Base-by-base conservation (phyloP, 2,113 vertebrate species). In the Proterorhinus semilunaris region DNA sequence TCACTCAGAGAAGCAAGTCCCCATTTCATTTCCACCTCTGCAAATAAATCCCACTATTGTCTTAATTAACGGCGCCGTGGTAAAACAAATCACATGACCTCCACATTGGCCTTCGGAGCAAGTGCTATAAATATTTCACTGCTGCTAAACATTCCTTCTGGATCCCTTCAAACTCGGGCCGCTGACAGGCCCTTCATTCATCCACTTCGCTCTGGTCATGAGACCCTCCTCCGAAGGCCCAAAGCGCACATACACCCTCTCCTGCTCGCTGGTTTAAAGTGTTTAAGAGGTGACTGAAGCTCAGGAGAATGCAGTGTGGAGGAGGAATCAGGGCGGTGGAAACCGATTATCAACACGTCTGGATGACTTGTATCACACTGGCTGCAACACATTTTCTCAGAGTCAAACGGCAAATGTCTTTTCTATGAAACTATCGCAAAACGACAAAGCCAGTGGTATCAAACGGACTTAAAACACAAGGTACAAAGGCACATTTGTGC, bases 111-210 rank as follows among this genome's bases (percentile, higher is more conserved):
- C n/a, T 8, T 55, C 27, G 6, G 44, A 63, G 62, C 10, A 1
- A 6, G 45, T 10, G 45, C 16, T 48, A 63, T 17, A 55, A 51
- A 55, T 36, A 55, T 55, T 55, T 54, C 10, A 27, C 44, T 21
- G n/a, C 62, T 13, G 46, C 43, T 62, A 43, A n/a, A 48, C 62
- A 47, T 46, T 45, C 61, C 61, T 46, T 15, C 11, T n/a, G 13
- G 61, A 62, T 62, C 44, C 17, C 16, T 17, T 46, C 44, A 62
- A 47, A 62, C 61, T 62, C 44, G 17, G 61, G 61, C 46, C 46
- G 61, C 44, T 45, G 13, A 46, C 10, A 46, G n/a, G 12, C 6
- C 27, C 12, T 42, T 61, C 57, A 61, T 55, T 55, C 57, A 42
- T 43, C 57, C 13, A 12, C 11, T 12, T 44, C n/a, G 13, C 10